Base-by-base conservation (phyloP, 1,140 invertebrate genomes). In the Archegozetes longisetosus region DNA sequence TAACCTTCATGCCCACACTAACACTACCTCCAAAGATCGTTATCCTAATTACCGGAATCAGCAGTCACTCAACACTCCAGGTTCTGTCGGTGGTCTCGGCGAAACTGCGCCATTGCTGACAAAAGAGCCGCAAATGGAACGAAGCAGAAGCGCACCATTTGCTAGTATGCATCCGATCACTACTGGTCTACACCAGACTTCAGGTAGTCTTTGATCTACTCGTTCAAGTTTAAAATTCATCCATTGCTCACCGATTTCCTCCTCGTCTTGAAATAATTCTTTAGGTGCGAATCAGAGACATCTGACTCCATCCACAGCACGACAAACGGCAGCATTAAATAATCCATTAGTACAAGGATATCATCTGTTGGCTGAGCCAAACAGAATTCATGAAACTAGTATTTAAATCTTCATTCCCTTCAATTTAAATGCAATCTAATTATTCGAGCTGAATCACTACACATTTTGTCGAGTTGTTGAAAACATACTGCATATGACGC, bases 341-440 rank as follows among this genome's bases (percentile, higher is more conserved):
- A 64, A 60, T 50, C 64, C 66, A 32, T 27, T 67, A 40, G 54
- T 57, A 13, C 65, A 66, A 53, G 66, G 66, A n/a, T 68, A 68
- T 60, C 63, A 66, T 27, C 56, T 68, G 24, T 53, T 68, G 20
- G 54, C 59, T 12, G 66, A 68, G 53, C 55, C 61, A 12, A 62
- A 55, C 55, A 67, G 64, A 61, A 59, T 66, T 28, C 66, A 68
- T 54, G 67, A 68, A 53, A 68, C 66, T 27, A 67, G 65, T 54
- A 68, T 68, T 29, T 68, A 61, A n/a, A n/a, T n/a, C n/a, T n/a
- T n/a, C n/a, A n/a, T n/a, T n/a, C n/a, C n/a, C n/a, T n/a, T n/a
- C n/a, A n/a, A n/a, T n/a, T n/a, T n/a, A n/a, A n/a, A n/a, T n/a
- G n/a, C n/a, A n/a, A n/a, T n/a, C n/a, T n/a, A n/a, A n/a, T n/a